Base-by-base conservation (phyloP, 2,797 vertebrate species). In the Pygocentrus nattereri region DNA sequence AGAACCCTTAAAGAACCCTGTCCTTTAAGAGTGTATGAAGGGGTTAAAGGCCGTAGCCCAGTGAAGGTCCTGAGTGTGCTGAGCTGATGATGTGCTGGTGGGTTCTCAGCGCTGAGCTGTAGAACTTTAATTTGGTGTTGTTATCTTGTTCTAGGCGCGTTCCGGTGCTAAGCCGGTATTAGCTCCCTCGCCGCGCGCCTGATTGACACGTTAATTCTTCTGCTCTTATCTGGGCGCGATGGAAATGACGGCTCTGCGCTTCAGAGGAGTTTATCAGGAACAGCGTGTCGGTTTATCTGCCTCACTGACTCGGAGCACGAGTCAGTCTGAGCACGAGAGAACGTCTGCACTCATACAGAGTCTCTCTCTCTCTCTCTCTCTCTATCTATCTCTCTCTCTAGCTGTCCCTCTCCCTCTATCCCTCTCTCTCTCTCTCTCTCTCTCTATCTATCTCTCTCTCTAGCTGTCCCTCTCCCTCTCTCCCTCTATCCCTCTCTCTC, bases 351-450 rank as follows among this genome's bases (percentile, higher is more conserved):
- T 2, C 54, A n/a, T 19, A 6, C 19, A 56, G 19, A 21, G 19
- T 56, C 19, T 4, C 54, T n/a, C 54, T n/a, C n/a, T n/a, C n/a
- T n/a, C n/a, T n/a, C n/a, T n/a, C n/a, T n/a, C 73, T 23, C 80
- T 73, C 25, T 27, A 54, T 6, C 41, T 21, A 38, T 50, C 4
- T 25, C 18, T 82, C 56, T 31, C 59, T 67, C 38, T 80, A 15
- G 52, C 74, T 1, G 71, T 38, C 50, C 67, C 4, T 81, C 38
- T 73, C 49, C 79, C 44, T 81, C 78, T 76, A 52, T 50, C 38
- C n/a, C n/a, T n/a, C n/a, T n/a, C n/a, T n/a, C n/a, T n/a, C 80
- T 76, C 52, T 44, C 27, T 50, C 76, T 65, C 41, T 77, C 19
- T 67, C 41, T 50, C 13, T 81, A 19, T 72, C 31, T 49, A 59